Percentiles rank a stretch among this genome's conserved stretches.
Conservation (phyloP, 2,888 invertebrate species). For the Lasioglossum leucozonium region DNA sequence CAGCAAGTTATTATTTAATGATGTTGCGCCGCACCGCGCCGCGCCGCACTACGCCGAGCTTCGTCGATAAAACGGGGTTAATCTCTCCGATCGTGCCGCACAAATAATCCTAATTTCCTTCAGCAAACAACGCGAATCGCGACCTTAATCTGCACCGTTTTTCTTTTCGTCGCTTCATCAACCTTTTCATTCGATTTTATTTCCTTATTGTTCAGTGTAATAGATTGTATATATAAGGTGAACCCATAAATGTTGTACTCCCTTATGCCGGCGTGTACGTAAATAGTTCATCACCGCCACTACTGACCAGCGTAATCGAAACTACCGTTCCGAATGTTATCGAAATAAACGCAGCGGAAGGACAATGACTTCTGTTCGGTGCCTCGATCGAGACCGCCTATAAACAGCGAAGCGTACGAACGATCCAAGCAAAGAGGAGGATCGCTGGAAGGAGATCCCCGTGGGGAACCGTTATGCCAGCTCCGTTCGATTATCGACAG, state of each 20-base stretch:
- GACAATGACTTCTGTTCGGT: slow-evolving; percentile 27
- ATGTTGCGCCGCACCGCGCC: slow-evolving; percentile 27
- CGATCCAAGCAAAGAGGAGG: slow-evolving; percentile 1
- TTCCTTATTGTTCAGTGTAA: too few relatives aligned
- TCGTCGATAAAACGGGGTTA: slow-evolving; percentile 21
- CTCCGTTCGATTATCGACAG: slow-evolving; percentile 47
- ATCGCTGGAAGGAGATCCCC: slow-evolving; percentile 1
- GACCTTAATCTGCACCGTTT: not conserved
- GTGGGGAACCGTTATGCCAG: slow-evolving; percentile 44
- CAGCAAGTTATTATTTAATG: slow-evolving; percentile 58
- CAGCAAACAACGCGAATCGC: not conserved
- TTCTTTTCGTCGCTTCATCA: not conserved
- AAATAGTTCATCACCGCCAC: not conserved
- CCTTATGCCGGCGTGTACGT: not conserved
- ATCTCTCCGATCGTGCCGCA: not conserved
- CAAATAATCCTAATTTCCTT: not conserved
- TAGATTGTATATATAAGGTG: too few relatives aligned
- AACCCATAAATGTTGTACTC: too few relatives aligned
- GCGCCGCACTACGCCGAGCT: not conserved
- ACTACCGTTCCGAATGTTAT: slow-evolving; percentile 2
- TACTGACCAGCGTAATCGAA: not conserved
- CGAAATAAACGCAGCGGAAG: not conserved
- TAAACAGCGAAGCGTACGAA: slow-evolving; percentile 13
- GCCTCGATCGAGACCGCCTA: not conserved
- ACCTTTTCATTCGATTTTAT: not conserved